phyloP scores from a whole-genome alignment of 2,797 vertebrate species.

The Chromobotia macracanthus region DNA sequence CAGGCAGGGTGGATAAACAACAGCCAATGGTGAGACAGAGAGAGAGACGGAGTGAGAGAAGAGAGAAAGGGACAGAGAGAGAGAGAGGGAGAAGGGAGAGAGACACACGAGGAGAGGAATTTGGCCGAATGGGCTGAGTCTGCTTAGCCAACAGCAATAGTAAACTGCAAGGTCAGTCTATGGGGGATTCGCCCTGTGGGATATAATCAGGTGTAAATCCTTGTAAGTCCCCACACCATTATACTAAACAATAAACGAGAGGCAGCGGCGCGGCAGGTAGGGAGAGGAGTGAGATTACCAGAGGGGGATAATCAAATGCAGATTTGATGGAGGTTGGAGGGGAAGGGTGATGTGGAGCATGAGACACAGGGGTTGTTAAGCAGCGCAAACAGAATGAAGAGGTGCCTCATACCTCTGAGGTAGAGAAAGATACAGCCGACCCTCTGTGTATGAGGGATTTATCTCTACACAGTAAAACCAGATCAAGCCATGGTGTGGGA shows the following conservation, averaged over 20 bases:
- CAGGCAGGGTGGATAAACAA: conserved; percentile 59
- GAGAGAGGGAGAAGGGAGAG: conserved; percentile 34
- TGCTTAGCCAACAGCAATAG: conserved; percentile 61
- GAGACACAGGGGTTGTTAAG: conserved; percentile 54
- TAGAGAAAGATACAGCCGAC: conserved; percentile 45
- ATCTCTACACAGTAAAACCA: conserved; percentile 58
- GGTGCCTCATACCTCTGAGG: conserved; percentile 44
- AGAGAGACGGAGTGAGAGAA: conserved; percentile 41
- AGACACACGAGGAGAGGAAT: conserved; percentile 29
- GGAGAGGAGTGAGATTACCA: conserved; percentile 54
- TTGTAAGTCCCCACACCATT: conserved; percentile 54
- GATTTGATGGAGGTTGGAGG: conserved; percentile 50
- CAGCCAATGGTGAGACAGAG: conserved; percentile 42
- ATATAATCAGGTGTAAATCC: conserved; percentile 62
- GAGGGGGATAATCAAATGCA: conserved; percentile 55
- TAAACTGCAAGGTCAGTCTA: conserved; percentile 59
- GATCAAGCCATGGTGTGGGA: conserved; percentile 51
- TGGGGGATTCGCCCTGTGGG: conserved; percentile 52
- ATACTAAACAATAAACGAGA: conserved; percentile 57
- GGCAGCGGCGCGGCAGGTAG: conserved; percentile 43
- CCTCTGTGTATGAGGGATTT: conserved; percentile 54
- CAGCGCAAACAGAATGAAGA: conserved; percentile 51
- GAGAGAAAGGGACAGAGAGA: conserved; percentile 41
- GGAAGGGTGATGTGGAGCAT: conserved; percentile 50
- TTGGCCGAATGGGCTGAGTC: conserved; percentile 66